Conservation (phyloP, 2,797 vertebrate genomes). For the Dromococcyx pavoninus region DNA sequence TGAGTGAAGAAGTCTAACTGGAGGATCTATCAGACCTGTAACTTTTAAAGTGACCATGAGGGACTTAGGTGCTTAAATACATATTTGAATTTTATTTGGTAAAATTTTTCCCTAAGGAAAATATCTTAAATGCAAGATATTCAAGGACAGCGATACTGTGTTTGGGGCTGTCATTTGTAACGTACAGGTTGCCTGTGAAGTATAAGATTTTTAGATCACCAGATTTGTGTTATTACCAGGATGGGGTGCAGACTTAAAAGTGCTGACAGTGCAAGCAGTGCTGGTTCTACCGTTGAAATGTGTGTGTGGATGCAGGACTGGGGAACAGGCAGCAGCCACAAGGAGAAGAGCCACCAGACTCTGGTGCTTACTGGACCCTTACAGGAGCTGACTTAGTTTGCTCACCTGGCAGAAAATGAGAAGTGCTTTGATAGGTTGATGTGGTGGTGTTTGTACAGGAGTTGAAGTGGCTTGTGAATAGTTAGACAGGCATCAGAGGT, state of each 20-base stretch:
- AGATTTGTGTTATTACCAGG: background rate
- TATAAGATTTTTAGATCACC: background rate
- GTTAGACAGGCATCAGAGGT: background rate
- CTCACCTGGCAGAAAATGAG: background rate
- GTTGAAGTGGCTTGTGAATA: background rate
- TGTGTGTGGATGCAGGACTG: background rate
- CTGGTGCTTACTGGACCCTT: background rate
- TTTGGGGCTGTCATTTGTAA: background rate
- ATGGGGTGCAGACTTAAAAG: background rate
- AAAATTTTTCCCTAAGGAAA: background rate
- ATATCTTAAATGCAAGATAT: background rate
- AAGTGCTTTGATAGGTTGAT: background rate
- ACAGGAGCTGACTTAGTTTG: background rate
- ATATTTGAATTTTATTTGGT: background rate
- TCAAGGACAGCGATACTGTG: background rate
- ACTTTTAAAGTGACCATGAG: background rate
- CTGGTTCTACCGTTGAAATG: background rate
- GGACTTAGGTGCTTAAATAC: background rate
- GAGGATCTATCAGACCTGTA: background rate
- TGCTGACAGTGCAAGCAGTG: background rate
- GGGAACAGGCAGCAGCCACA: background rate
- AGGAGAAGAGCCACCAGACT: background rate
- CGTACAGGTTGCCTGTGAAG: background rate
- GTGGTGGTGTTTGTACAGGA: background rate
- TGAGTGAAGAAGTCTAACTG: background rate